phyloP scores from a whole-genome alignment of 2,797 vertebrate species.

The Halcyon leucocephala region DNA sequence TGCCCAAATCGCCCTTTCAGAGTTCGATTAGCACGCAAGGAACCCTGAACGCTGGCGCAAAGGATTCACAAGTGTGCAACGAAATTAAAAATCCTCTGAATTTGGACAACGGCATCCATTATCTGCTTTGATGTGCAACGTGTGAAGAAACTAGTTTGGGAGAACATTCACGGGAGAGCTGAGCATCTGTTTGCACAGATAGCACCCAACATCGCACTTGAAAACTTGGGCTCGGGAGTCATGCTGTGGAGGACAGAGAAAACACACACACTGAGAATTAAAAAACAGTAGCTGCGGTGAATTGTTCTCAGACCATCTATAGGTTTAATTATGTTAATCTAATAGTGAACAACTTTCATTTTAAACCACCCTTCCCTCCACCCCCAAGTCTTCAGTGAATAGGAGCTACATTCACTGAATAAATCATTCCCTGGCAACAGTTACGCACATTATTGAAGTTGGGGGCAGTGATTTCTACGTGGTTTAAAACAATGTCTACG shows the following conservation, averaged over 20 bases:
- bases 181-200: not conserved
- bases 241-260: not conserved
- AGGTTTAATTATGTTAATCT: constrained; percentile 66
- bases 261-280: not conserved
- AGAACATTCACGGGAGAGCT: not conserved
- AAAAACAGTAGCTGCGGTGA: not conserved
- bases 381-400: constrained; percentile 53
- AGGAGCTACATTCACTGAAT: constrained; percentile 61
- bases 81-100: not conserved
- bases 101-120: constrained; percentile 4
- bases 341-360: constrained; percentile 52
- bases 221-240: not conserved
- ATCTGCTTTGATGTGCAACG: not conserved
- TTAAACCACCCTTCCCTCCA: not conserved
- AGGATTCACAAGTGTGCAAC: not conserved
- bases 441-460: constrained; percentile 55
- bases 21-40: not conserved
- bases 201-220: not conserved
- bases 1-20: not conserved
- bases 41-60: not conserved
- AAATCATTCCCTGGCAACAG: constrained; percentile 69
- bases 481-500: constrained; percentile 39
- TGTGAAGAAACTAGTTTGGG: not conserved
- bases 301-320: constrained; percentile 11
- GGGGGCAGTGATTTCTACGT: constrained; percentile 32